A percentile compares a stretch with the other conserved stretches of the same genome.
Evolutionary conservation across 2,113 vertebrate genomes (phyloP).

Genomic region (Dipodomys ordii): DNA sequence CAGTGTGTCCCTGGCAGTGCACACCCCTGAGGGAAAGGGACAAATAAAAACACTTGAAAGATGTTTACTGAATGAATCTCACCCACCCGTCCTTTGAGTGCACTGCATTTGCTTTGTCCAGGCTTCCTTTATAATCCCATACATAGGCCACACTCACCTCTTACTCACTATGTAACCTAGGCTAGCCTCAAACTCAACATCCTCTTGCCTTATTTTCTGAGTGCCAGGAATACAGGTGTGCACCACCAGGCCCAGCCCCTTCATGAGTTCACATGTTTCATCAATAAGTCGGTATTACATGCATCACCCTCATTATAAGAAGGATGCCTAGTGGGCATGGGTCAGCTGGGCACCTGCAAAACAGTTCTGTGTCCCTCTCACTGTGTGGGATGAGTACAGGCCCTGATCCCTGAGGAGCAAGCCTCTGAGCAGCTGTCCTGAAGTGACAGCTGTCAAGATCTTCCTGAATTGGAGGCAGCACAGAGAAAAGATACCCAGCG

Average conservation of each 20-base stretch:
- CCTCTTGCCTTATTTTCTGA: background rate
- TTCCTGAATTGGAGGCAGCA: too few relatives aligned
- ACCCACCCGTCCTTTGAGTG: too few relatives aligned
- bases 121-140: too few relatives aligned
- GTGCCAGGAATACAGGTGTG: background rate
- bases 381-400: background rate
- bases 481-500: background rate
- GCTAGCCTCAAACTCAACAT: background rate
- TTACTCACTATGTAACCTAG: background rate
- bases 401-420: background rate
- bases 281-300: accelerated
- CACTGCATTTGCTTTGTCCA: too few relatives aligned
- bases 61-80: too few relatives aligned
- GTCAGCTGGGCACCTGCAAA: background rate
- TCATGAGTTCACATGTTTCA: background rate
- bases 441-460: background rate
- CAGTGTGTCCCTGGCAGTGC: too few relatives aligned
- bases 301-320: too few relatives aligned
- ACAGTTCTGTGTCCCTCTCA: accelerated
- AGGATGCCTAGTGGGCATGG: background rate
- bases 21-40: too few relatives aligned
- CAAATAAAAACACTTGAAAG: too few relatives aligned
- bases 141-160: too few relatives aligned
- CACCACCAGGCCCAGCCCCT: background rate
- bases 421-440: background rate